Evolutionary conservation across 2,888 invertebrate species (phyloP), one percentile per base, ranked within the genome.

Genomic region (Agriotes lineatus): DNA sequence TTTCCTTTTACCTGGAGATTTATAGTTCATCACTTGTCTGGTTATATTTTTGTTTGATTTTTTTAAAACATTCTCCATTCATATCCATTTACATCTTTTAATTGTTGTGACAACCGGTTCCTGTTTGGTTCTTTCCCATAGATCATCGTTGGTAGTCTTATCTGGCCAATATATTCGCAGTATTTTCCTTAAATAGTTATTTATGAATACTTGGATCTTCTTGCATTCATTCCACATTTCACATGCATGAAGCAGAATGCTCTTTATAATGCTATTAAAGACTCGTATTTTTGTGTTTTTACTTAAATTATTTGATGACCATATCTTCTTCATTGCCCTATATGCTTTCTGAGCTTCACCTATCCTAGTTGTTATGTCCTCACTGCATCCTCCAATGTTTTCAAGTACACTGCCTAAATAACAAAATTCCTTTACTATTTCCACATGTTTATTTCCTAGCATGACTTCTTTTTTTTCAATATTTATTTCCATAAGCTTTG

Each of bases 121-220:
- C 37, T 37, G 37, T n/a, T 37, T 37, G n/a, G 37, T 37, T 37
- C 37, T 37, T 37, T 10, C n/a, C 37, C 37, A 37, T 37, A 37
- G n/a, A 2, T 37, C 37, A n/a, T 37, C 37, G n/a, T 37, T 37
- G n/a, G 10, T 37, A n/a, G 10, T 37, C 3, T 10, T 37, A 25
- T 25, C 25, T 7, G 25, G 25, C 16, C 16, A 42, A 16, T 16
- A n/a, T n/a, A 42, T 16, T 10, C 3, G n/a, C 42, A 42, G 42
- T 16, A 16, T 12, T 42, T 42, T 42, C 5, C 16, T n/a, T n/a
- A n/a, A n/a, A n/a, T n/a, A n/a, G n/a, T n/a, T n/a, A n/a, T n/a
- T n/a, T n/a, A n/a, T n/a, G 37, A 37, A n/a, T 37, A 3, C n/a
- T 37, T 37, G 37, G n/a, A 37, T 37, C 3, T 7, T 37, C 5